Evolutionary conservation across 92 coral and sea anemone species (phyloP).

Genomic region (Hydrozoanthus gracilis): DNA sequence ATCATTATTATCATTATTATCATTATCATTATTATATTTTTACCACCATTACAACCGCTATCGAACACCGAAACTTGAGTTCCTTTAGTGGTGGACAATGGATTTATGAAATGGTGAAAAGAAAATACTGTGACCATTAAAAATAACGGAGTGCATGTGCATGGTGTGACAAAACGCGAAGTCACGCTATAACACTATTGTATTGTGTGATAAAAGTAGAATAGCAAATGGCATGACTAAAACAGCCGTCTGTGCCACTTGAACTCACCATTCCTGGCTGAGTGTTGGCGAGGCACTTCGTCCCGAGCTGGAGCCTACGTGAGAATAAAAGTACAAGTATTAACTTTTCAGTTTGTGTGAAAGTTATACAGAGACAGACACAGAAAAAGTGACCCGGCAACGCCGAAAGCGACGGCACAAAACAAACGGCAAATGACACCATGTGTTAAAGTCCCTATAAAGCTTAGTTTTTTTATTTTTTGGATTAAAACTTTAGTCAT

Average conservation of each 20-base stretch:
- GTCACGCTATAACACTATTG: background rate
- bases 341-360: background rate
- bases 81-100: background rate
- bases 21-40: too few species aligned
- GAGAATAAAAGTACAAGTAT: background rate
- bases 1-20: too few species aligned
- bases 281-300: slow-evolving; percentile 81
- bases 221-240: background rate
- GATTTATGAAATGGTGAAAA: background rate
- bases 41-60: too few species aligned
- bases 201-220: slow-evolving; percentile 2
- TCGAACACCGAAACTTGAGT: too few species aligned
- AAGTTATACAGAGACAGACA: too few species aligned
- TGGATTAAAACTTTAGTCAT: too few species aligned
- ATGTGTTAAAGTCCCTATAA: too few species aligned
- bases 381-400: too few species aligned
- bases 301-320: slow-evolving; percentile 82
- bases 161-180: background rate
- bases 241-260: background rate
- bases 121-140: background rate
- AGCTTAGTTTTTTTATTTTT: too few species aligned
- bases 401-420: too few species aligned
- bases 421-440: too few species aligned
- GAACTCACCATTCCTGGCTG: slow-evolving; percentile 76
- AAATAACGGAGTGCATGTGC: slow-evolving; percentile 6